phyloP scores from a whole-genome alignment of 2,888 invertebrate genomes.

The Hecatera dysodea region DNA sequence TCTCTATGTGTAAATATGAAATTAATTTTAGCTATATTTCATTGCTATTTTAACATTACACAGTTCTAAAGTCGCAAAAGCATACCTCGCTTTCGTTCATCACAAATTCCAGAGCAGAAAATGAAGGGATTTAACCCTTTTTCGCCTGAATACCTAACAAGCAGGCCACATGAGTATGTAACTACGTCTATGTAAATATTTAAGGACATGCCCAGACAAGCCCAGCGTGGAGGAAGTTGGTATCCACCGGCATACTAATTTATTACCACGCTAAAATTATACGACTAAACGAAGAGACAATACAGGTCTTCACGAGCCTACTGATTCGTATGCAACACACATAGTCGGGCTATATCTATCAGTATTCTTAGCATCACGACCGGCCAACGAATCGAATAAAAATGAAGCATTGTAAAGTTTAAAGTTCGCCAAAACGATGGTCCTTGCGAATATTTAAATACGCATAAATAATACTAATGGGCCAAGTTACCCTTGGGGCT shows the following conservation, averaged over 20 bases:
- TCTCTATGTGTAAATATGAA: background rate
- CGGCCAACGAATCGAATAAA: conserved; percentile 78
- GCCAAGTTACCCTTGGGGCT: conserved; percentile 64
- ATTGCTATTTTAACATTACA: background rate
- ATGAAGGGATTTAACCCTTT: conserved; percentile 56
- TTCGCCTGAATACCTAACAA: conserved; percentile 66
- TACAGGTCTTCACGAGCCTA: conserved; percentile 54
- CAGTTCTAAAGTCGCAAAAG: conserved; percentile 18
- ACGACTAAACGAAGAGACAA: conserved; percentile 73
- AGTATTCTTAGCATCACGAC: conserved; percentile 81
- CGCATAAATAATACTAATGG: conserved; percentile 67
- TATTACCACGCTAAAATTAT: conserved; percentile 76
- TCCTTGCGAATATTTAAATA: conserved; percentile 74
- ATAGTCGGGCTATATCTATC: conserved; percentile 75
- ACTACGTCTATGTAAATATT: conserved; percentile 77
- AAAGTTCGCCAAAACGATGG: conserved; percentile 83
- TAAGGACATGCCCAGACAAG: conserved; percentile 80
- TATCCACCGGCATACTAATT: conserved; percentile 84
- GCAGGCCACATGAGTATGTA: conserved; percentile 40
- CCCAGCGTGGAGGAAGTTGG: conserved; percentile 79
- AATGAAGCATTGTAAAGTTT: conserved; percentile 83
- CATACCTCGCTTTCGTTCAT: conserved; percentile 32
- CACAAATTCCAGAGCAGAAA: conserved; percentile 44
- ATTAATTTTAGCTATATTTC: background rate
- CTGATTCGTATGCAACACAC: conserved; percentile 63